These are phyloP conservation scores for Lycodopsis pacificus DNA, from an alignment of 2,797 vertebrate species.

Conservation along the genomic window DNA sequence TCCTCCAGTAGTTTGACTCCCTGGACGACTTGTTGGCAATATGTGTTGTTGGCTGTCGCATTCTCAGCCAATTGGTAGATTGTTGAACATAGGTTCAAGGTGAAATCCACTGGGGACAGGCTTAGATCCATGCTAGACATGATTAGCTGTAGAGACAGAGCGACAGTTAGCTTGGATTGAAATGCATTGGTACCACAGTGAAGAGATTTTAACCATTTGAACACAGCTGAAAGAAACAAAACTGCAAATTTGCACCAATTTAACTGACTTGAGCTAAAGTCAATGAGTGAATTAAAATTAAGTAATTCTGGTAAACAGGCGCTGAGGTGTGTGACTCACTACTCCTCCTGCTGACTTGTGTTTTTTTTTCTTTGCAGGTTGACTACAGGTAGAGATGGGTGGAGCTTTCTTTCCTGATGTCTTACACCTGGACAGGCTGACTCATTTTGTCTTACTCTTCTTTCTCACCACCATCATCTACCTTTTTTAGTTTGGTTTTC, in stretches of 20 bases:
- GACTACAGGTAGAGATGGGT: neutral
- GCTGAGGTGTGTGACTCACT: neutral
- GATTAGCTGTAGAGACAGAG: neutral
- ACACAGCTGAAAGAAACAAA: neutral
- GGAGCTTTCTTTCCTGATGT: neutral
- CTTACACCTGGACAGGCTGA: too few species aligned
- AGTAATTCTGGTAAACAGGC: too few species aligned
- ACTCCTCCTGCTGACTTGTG: neutral
- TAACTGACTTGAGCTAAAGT: too few species aligned
- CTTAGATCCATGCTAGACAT: too few species aligned
- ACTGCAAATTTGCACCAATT: too few species aligned
- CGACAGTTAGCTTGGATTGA: neutral
- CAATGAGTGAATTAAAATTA: too few species aligned
- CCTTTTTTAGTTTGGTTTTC: neutral
- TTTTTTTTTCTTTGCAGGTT: neutral
- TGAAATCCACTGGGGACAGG: neutral
- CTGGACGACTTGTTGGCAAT: conserved; percentile 70
- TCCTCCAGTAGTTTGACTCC: conserved; percentile 76
- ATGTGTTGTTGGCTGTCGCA: conserved; percentile 82
- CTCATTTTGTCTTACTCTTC: neutral
- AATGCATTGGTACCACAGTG: neutral
- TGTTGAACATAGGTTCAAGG: neutral
- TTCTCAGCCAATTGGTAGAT: conserved; percentile 67
- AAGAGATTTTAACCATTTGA: neutral
- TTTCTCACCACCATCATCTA: neutral